A percentile compares a stretch with the other conserved stretches of the same genome.
Evolutionary conservation across 2,113 vertebrate species (phyloP).

Genomic region (Menidia beryllina): DNA sequence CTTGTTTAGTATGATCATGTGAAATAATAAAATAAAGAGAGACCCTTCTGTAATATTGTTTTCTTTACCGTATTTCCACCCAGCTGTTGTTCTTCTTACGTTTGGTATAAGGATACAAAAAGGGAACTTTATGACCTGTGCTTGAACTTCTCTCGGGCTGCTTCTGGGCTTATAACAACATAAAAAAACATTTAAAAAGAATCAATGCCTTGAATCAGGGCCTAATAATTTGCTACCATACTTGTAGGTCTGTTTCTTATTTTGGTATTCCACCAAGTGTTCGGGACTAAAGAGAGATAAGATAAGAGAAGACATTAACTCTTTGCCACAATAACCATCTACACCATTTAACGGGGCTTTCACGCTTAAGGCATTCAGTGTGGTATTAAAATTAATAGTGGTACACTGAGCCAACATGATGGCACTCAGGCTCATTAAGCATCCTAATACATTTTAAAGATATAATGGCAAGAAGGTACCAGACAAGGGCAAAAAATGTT

Average conservation of each 20-base stretch:
- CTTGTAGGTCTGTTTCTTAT: too few relatives aligned
- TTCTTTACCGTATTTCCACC: background rate
- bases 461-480: constrained; percentile 30
- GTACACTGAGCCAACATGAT: constrained; percentile 36
- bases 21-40: too few relatives aligned
- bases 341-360: constrained; percentile 33
- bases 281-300: background rate
- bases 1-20: too few relatives aligned
- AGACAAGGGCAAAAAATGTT: constrained; percentile 20
- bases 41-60: background rate
- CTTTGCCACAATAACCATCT: constrained; percentile 16
- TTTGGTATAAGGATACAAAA: background rate
- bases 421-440: constrained; percentile 61
- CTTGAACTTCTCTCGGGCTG: background rate
- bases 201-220: background rate
- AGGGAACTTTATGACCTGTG: background rate
- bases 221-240: background rate
- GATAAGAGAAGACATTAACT: constrained; percentile 6
- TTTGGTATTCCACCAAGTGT: background rate
- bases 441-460: constrained; percentile 57
- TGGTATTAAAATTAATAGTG: constrained; percentile 51
- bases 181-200: background rate
- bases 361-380: constrained; percentile 24
- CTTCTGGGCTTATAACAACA: too few relatives aligned
- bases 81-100: background rate